Conservation (phyloP, 2,113 vertebrate species). For the Acanthochromis polyacanthus region DNA sequence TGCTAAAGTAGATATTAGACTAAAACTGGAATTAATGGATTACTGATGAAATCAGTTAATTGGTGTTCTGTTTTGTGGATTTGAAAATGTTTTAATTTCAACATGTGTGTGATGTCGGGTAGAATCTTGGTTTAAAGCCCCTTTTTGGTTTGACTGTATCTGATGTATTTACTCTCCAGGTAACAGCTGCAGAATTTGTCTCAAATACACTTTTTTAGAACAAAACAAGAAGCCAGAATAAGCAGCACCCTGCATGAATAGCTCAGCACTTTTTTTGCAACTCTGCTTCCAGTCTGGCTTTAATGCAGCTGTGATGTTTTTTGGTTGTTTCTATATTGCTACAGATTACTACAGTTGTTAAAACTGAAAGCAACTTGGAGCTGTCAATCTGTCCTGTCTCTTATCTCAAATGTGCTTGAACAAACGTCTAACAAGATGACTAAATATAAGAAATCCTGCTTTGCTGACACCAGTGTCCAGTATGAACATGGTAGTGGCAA, state of each 20-base stretch:
- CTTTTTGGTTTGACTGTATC: too few relatives aligned
- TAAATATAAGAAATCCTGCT: not conserved
- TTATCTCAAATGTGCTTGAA: not conserved
- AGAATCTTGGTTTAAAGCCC: too few relatives aligned
- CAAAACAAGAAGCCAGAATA: too few relatives aligned
- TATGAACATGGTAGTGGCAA: too few relatives aligned
- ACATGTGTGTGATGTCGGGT: too few relatives aligned
- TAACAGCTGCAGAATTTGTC: too few relatives aligned
- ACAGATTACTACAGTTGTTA: not conserved
- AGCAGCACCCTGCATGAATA: too few relatives aligned
- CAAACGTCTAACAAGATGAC: not conserved
- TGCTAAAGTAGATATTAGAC: not conserved
- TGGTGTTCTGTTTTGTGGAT: too few relatives aligned
- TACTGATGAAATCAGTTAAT: rapidly evolving
- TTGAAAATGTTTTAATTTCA: too few relatives aligned
- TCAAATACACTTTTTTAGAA: too few relatives aligned
- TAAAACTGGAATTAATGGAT: not conserved
- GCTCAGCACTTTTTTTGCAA: not conserved
- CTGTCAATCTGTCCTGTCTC: not conserved
- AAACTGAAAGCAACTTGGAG: not conserved
- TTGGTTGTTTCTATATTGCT: not conserved
- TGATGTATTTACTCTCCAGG: too few relatives aligned
- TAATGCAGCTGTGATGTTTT: not conserved
- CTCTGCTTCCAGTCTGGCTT: not conserved
- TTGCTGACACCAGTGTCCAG: not conserved